Conservation (phyloP, 2,113 vertebrate species). For the Alethe diademata region DNA sequence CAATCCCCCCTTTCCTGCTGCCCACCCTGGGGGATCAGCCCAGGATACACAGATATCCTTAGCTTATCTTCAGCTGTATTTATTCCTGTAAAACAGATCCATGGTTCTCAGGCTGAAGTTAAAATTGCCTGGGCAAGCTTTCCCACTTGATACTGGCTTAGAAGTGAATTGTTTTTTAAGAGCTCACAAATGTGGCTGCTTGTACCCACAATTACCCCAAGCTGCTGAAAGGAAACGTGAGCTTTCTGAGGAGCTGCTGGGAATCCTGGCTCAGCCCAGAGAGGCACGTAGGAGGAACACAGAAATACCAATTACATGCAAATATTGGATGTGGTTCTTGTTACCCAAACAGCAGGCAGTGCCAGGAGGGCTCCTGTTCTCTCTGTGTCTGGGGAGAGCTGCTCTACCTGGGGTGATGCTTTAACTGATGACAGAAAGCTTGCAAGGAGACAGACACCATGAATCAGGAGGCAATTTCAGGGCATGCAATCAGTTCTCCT, state of each 20-base stretch:
- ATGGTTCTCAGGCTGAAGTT: neutral
- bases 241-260: neutral
- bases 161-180: neutral
- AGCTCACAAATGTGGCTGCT: neutral
- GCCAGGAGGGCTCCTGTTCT: neutral
- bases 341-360: neutral
- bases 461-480: neutral
- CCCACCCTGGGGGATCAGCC: neutral
- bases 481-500: neutral
- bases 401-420: neutral
- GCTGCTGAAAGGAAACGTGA: neutral
- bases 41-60: neutral
- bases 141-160: neutral
- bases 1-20: neutral
- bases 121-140: neutral
- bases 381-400: neutral
- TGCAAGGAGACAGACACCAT: neutral
- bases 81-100: rapidly evolving
- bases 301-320: neutral
- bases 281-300: neutral
- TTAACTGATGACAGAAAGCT: neutral
- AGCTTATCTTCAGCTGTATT: neutral
- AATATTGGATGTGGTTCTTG: neutral
- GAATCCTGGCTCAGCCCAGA: neutral
- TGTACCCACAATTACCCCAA: neutral